Conservation (phyloP, 2,797 vertebrate genomes). For the Sebastes alutus region DNA sequence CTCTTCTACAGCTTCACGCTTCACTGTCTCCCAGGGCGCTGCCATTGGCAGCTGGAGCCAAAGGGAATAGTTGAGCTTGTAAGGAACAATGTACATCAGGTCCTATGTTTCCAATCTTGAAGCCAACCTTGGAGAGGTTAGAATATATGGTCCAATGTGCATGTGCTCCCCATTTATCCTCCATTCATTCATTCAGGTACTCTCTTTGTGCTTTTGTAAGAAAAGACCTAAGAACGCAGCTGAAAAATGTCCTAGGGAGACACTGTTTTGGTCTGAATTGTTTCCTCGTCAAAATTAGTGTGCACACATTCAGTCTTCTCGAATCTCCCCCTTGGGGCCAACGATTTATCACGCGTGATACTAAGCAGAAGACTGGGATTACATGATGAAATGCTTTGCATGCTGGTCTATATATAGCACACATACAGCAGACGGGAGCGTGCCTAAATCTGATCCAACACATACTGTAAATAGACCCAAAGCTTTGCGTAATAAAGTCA, state of each 20-base stretch:
- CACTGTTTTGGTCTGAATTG: not conserved
- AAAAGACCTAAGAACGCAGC: not conserved
- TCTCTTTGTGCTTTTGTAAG: not conserved
- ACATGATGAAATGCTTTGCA: constrained; percentile 39
- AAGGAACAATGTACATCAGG: not conserved
- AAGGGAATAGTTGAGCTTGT: constrained; percentile 1
- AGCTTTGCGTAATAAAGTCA: not conserved
- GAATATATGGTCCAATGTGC: not conserved
- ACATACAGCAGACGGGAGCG: constrained; percentile 3
- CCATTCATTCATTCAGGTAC: not conserved
- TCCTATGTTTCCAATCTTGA: not conserved
- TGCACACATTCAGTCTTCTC: not conserved
- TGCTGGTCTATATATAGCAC: constrained; percentile 47
- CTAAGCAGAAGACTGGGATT: constrained; percentile 18
- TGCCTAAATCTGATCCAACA: constrained; percentile 39
- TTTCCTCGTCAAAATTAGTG: not conserved
- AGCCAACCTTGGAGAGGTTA: not conserved
- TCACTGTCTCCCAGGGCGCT: constrained; percentile 17
- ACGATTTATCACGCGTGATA: constrained; percentile 21
- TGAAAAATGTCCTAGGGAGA: not conserved
- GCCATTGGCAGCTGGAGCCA: constrained; percentile 5
- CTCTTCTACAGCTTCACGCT: constrained; percentile 19
- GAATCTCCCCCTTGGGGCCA: constrained; percentile 14
- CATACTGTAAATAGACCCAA: constrained; percentile 21
- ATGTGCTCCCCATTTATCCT: not conserved